Conservation (phyloP, 2,797 vertebrate genomes). For the Mus spretus region DNA sequence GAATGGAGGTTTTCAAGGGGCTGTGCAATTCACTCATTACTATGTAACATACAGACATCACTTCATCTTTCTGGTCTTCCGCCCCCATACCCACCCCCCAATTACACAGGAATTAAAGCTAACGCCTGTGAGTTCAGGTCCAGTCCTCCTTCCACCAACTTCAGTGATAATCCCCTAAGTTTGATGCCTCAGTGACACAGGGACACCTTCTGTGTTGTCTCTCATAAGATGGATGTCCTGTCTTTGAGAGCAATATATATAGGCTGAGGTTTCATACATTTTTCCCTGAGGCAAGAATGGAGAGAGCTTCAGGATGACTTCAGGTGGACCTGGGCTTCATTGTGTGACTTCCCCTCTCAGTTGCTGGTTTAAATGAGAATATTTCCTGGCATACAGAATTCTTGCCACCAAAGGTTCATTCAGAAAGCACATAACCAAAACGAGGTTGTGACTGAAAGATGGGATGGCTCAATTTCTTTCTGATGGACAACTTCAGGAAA, state of each 20-base stretch:
- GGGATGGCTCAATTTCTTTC: slow-evolving; percentile 16
- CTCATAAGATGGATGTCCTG: neutral
- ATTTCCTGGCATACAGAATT: slow-evolving; percentile 19
- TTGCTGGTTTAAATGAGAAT: slow-evolving; percentile 39
- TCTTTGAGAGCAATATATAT: slow-evolving; percentile 18
- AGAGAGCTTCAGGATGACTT: neutral
- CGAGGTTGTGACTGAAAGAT: slow-evolving; percentile 6
- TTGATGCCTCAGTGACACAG: slow-evolving; percentile 7
- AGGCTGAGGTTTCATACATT: slow-evolving; percentile 49
- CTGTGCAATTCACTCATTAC: neutral
- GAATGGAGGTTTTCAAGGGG: slow-evolving; percentile 5
- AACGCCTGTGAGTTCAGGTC: slow-evolving; percentile 38
- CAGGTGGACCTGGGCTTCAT: neutral
- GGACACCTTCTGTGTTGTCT: neutral
- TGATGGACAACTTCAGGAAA: neutral
- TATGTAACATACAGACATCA: neutral
- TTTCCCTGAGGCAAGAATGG: neutral
- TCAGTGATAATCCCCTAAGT: neutral
- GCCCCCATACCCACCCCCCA: neutral
- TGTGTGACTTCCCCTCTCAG: neutral
- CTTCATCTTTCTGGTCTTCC: slow-evolving; percentile 9
- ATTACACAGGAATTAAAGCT: neutral
- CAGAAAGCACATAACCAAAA: slow-evolving; percentile 35
- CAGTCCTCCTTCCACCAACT: neutral
- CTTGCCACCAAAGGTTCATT: slow-evolving; percentile 25